phyloP scores from a whole-genome alignment of 2,888 invertebrate genomes.

The Crossocerus cetratus region DNA sequence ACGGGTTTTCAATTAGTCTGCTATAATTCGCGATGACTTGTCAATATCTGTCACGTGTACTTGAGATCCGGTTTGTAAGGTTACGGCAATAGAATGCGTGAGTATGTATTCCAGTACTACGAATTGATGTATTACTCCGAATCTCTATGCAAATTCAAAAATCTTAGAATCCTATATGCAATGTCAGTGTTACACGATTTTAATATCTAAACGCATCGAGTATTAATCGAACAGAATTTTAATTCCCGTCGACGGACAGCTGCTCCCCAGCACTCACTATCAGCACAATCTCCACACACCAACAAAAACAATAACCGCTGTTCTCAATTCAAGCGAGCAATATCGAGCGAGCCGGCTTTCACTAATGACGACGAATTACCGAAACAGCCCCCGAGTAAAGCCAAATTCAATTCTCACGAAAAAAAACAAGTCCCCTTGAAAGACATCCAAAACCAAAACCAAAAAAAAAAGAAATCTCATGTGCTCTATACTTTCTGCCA shows the following conservation, averaged over 20 bases:
- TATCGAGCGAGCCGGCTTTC: slow-evolving; percentile 74
- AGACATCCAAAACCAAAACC: slow-evolving; percentile 21
- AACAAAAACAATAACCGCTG: slow-evolving; percentile 75
- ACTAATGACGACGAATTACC: slow-evolving; percentile 72
- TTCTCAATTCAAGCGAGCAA: slow-evolving; percentile 68
- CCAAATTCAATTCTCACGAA: neutral
- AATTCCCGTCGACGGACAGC: slow-evolving; percentile 62
- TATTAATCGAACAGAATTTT: no score
- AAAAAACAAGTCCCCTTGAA: slow-evolving; percentile 20
- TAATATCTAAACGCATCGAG: no score
- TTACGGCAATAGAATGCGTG: no score
- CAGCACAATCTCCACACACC: slow-evolving; percentile 71
- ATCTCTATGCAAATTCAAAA: no score
- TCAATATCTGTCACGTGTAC: neutral
- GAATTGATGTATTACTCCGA: no score
- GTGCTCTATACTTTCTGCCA: slow-evolving; percentile 50
- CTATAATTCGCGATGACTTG: slow-evolving; percentile 4
- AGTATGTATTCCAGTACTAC: no score
- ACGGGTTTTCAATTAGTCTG: no score
- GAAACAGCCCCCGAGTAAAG: no score
- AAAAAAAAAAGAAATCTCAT: slow-evolving; percentile 50
- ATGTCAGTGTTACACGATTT: no score
- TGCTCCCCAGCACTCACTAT: slow-evolving; percentile 75
- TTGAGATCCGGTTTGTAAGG: no score
- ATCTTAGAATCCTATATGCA: no score